Conservation (phyloP, 2,113 vertebrate genomes). For the Philantomba maxwellii region DNA sequence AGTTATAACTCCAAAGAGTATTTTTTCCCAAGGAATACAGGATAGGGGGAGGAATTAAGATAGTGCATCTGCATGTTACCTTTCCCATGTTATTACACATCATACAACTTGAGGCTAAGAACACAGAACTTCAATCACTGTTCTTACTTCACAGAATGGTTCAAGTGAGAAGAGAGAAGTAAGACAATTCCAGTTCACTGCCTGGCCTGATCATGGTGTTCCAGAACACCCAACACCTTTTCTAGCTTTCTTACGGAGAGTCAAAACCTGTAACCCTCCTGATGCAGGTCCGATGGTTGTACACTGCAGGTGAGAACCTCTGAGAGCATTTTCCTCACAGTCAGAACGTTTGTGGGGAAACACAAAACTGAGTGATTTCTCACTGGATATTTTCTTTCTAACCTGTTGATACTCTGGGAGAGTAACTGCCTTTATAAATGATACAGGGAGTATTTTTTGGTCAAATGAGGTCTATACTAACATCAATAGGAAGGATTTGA, state of each 20-base stretch:
- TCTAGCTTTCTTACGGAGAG: constrained; percentile 94
- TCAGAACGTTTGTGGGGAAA: background rate
- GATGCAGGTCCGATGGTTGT: constrained; percentile 99
- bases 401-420: background rate
- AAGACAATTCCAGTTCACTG: constrained; percentile 98
- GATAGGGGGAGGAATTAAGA: background rate
- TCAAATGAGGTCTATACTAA: background rate
- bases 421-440: background rate
- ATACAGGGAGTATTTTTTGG: background rate
- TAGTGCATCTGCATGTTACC: background rate
- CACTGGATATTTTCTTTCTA: background rate
- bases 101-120: background rate
- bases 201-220: constrained; percentile 99
- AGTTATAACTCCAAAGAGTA: background rate
- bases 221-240: constrained; percentile 98
- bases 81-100: background rate
- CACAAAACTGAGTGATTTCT: background rate
- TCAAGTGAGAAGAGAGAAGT: constrained; percentile 98
- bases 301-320: constrained; percentile 92
- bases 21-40: background rate
- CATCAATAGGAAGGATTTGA: background rate
- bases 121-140: constrained; percentile 6
- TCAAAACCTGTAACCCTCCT: constrained; percentile 97
- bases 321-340: background rate
- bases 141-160: constrained; percentile 85